Base-by-base conservation (phyloP, 2,113 vertebrate species). In the Eclectus roratus region DNA sequence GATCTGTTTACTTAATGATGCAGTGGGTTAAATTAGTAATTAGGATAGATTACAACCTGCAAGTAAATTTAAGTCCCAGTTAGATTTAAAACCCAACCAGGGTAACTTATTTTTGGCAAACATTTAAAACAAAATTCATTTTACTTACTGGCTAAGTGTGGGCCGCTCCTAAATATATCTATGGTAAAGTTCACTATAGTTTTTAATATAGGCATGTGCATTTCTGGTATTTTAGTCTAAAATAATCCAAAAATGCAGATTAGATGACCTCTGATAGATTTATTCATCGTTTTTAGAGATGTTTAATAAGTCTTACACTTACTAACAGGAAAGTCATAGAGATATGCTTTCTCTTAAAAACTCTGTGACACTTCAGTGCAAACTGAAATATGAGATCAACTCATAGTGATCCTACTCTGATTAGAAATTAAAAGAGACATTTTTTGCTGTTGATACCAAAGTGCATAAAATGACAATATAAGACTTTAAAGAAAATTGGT, bases 401-500 rank as follows among this genome's bases (percentile, higher is more conserved):
- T 89, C 85, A 71, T 1, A 41, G 35, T 1, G 74, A 80, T 47
- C 71, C 64, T 77, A 64, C 23, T 71, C 64, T 25, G 64, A 46
- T 24, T 28, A 88, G 79, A 98, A 96, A 96, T 66, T 53, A 92
- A 86, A 87, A 79, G 33, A 73, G 43, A 63, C 28, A 6, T 31
- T 56, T 88, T 94, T 87, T 85, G 71, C 74, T 92, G 47, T 82
- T 68, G 56, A 68, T 91, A 96, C 72, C 91, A 79, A 97, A 97
- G 85, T 95, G 88, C 28, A 3, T 94, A 85, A 77, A 85, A 68
- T 58, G 35, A 49, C 24, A 82, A 47, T 11, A 78, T 4, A 13
- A 58, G 50, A 89, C 28, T 71, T 99, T 94, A 99, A 92, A 99
- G 97, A 98, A 99, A 99, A 97, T 97, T 98, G 81, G 99, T 99